Base-by-base conservation (phyloP, 2,888 invertebrate genomes). In the Silvanus unidentatus region DNA sequence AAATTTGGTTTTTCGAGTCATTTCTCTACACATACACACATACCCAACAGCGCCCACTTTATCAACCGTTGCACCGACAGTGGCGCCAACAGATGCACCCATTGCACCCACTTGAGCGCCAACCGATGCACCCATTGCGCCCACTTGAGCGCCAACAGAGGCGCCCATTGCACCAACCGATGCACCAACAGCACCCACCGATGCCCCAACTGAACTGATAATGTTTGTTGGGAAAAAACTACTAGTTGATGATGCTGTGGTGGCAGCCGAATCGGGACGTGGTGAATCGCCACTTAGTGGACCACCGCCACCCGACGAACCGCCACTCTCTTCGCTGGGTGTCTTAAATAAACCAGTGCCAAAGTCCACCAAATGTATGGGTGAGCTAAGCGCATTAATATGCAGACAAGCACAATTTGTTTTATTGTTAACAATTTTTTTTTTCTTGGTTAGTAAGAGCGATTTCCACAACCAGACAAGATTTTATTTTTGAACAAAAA, bases 341-440 rank as follows among this genome's bases (percentile, higher is more conserved):
- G 90, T 90, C 80, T 86, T 88, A 80, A 94, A 92, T 73, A 93
- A 81, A 75, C 93, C 93, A 68, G 91, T 88, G 74, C 94, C 91
- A 77, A 95, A 89, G 81, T 94, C 94, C 75, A 93, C 93, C 80
- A 95, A 82, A 80, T 90, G 90, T 77, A 91, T 90, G 69, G 91
- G 91, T 69, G 91, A 91, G 77, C 90, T 90, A 47, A 41, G 47
- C 40, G 45, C 43, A 46, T 47, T 22, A 22, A 3, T 3, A 5
- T 22, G 3, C 8, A n/a, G n/a, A 32, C 32, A 32, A 32, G 32
- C 32, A 32, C 10, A n/a, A n/a, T n/a, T n/a, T n/a, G n/a, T n/a
- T 40, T 30, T 15, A 8, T 11, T 16, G 22, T 15, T 32, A n/a
- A 27, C 29, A 22, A 42, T 41, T 14, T 15, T 22, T 37, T 12